Evolutionary conservation across 2,888 invertebrate genomes (phyloP).

Genomic region (Dasypolia templi): DNA sequence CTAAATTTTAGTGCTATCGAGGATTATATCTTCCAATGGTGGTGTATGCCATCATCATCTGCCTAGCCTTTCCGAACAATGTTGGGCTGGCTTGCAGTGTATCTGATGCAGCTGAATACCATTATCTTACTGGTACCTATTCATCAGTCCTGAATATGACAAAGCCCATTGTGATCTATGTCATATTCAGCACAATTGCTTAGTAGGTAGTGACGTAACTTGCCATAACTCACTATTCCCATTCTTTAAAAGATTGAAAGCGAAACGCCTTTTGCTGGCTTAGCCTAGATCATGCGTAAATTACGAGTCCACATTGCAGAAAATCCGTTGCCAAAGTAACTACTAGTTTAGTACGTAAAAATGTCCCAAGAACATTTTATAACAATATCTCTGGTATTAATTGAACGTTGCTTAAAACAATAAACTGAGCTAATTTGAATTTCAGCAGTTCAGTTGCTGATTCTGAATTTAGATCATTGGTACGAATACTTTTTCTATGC

Average conservation of each 20-base stretch:
- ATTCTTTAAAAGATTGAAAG: slow-evolving; percentile 10
- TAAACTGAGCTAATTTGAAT: slow-evolving; percentile 10
- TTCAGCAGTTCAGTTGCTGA: slow-evolving; percentile 1
- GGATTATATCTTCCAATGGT: too few relatives aligned
- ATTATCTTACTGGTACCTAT: too few relatives aligned
- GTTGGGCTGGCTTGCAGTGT: too few relatives aligned
- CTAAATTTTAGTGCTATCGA: too few relatives aligned
- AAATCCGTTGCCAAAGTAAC: slow-evolving; percentile 19
- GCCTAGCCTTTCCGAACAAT: too few relatives aligned
- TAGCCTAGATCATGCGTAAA: neutral
- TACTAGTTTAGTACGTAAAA: slow-evolving; percentile 8
- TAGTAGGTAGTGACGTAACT: neutral
- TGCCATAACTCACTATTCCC: neutral
- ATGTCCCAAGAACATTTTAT: slow-evolving; percentile 11
- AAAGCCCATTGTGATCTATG: too few relatives aligned
- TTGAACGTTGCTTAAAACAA: neutral
- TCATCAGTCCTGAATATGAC: too few relatives aligned
- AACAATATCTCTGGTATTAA: slow-evolving; percentile 19
- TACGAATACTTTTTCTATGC: neutral
- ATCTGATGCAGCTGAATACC: too few relatives aligned
- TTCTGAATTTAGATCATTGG: slow-evolving; percentile 3
- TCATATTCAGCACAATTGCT: too few relatives aligned
- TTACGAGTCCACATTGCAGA: slow-evolving; percentile 9
- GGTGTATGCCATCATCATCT: too few relatives aligned
- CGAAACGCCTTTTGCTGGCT: neutral